phyloP scores from a whole-genome alignment of 2,888 invertebrate genomes.

The Acleris literana region DNA sequence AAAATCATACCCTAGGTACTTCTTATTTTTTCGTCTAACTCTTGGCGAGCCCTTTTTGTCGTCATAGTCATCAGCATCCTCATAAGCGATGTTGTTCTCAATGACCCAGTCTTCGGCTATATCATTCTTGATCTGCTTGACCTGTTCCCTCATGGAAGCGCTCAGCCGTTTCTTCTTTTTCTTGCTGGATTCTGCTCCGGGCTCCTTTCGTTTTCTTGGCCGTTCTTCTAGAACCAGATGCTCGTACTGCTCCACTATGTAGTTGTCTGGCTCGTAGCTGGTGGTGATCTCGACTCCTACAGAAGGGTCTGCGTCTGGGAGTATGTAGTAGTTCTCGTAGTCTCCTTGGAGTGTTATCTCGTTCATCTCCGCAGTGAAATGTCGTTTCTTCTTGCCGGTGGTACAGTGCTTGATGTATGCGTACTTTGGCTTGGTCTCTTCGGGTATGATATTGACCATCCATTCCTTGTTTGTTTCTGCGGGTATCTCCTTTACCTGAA shows the following conservation, averaged over 20 bases:
- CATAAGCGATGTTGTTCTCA: slow-evolving; percentile 64
- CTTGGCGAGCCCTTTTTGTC: slow-evolving; percentile 66
- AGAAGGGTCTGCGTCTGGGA: slow-evolving; percentile 74
- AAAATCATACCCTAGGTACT: slow-evolving; percentile 75
- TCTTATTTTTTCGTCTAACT: slow-evolving; percentile 78
- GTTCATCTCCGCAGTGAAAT: slow-evolving; percentile 74
- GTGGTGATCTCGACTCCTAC: slow-evolving; percentile 74
- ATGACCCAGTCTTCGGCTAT: slow-evolving; percentile 69
- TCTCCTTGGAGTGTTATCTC: slow-evolving; percentile 72
- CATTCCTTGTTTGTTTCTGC: slow-evolving; percentile 61
- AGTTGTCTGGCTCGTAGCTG: slow-evolving; percentile 73
- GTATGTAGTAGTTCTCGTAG: slow-evolving; percentile 76
- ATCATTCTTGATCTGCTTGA: slow-evolving; percentile 53
- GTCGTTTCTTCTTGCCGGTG: slow-evolving; percentile 71
- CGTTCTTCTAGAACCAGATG: slow-evolving; percentile 68
- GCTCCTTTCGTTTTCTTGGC: slow-evolving; percentile 60
- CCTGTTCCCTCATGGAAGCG: slow-evolving; percentile 45
- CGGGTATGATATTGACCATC: slow-evolving; percentile 73
- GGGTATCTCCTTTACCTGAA: slow-evolving; percentile 62
- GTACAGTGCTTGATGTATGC: slow-evolving; percentile 76
- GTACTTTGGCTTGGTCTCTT: slow-evolving; percentile 67
- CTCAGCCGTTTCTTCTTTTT: slow-evolving; percentile 58
- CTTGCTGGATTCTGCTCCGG: slow-evolving; percentile 48
- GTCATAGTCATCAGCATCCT: slow-evolving; percentile 64
- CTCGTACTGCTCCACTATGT: slow-evolving; percentile 71